Percentiles rank a stretch among this genome's conserved stretches.
Evolutionary conservation across 2,797 vertebrate species (phyloP).

Genomic region (Heteromormyrus szaboi): DNA sequence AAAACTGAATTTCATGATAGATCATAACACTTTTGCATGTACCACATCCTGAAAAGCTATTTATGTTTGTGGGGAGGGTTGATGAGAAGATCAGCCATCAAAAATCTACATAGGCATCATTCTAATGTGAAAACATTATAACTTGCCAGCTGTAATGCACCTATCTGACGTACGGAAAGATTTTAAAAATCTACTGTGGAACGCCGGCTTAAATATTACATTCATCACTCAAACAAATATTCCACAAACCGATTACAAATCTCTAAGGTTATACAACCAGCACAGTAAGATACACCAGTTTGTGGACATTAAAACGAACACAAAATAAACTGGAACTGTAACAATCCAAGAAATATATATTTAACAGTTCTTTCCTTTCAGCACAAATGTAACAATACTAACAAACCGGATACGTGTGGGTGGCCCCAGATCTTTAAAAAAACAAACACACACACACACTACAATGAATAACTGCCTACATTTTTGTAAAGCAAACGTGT

Average conservation of each 20-base stretch:
- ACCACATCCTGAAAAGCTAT: constrained; percentile 16
- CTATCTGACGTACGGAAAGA: neutral
- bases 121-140: neutral
- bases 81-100: neutral
- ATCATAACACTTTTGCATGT: neutral
- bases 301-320: neutral
- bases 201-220: neutral
- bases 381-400: neutral
- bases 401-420: neutral
- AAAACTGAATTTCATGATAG: neutral
- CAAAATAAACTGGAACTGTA: neutral
- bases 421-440: neutral
- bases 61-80: neutral
- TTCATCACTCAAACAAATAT: neutral
- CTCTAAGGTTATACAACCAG: neutral
- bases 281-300: neutral
- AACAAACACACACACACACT: neutral
- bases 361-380: neutral
- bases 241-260: neutral
- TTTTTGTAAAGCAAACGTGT: neutral
- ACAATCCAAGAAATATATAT: neutral
- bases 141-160: neutral
- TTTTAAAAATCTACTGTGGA: neutral
- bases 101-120: neutral
- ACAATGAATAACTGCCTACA: neutral